Base-by-base conservation (phyloP, 2,888 invertebrate species). In the Isoperla grammatica region DNA sequence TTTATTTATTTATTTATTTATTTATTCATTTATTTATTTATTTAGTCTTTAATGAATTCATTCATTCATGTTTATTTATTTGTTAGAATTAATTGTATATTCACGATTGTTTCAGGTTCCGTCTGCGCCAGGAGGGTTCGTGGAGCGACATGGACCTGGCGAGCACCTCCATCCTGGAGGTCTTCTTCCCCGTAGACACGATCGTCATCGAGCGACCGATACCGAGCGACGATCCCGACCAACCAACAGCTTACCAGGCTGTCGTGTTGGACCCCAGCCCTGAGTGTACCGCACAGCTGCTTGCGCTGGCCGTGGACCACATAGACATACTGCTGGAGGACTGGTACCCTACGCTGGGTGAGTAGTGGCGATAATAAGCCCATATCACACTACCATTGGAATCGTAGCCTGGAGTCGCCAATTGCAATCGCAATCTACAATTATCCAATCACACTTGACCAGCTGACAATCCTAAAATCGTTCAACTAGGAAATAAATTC, bases 241-340 rank as follows among this genome's bases (percentile, higher is more conserved):
- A 79, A 56, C 79, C 82, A 0, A 76, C 78, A 60, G 83, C 82
- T 0, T 84, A 82, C 68, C 78, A 84, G 75, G 84, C 83, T 37
- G 80, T 88, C 57, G 84, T 85, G 17, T 76, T 91, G 57, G 90
- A 93, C 68, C 90, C 92, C 2, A 86, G 86, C 63, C 82, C 86
- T 6, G 88, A 92, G 70, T 84, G 85, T 46, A 81, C 92, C 64
- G 86, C 93, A 0, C 89, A 90, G 69, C 74, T 96, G 13, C 73
- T 96, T 59, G 91, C 96, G 0, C 75, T 95, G 29, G 85, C 93
- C 2, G 93, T 97, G 0, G 97, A 97, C 73, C 95, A 97, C 71
- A 90, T 99, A 64, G 99, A 99, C 74, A 85, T 95, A 56, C 77
- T 99, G 53, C 78, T 99, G 0, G 98, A 99, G 73, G 98, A 99